Conservation (phyloP, 2,888 invertebrate genomes). For the Calameuta idolon region DNA sequence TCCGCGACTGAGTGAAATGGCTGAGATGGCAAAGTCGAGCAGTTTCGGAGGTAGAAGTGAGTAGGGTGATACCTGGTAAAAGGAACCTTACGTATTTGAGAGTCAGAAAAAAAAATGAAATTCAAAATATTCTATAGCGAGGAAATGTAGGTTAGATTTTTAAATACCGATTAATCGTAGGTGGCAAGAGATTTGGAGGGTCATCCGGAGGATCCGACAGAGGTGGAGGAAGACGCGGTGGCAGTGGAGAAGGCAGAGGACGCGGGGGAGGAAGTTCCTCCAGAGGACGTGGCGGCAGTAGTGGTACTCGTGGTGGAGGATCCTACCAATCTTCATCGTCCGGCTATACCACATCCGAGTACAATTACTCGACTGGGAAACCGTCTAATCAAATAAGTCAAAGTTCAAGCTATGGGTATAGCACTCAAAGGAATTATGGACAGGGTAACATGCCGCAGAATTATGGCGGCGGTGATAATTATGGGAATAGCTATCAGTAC, state of each 20-base stretch:
- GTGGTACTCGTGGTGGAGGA: slow-evolving; percentile 37
- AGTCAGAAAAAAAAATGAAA: neutral
- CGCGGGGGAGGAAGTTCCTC: slow-evolving; percentile 34
- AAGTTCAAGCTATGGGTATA: slow-evolving; percentile 49
- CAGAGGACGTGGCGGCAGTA: slow-evolving; percentile 38
- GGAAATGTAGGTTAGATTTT: neutral
- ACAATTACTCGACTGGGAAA: slow-evolving; percentile 43
- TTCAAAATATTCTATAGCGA: neutral
- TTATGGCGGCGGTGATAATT: slow-evolving; percentile 49
- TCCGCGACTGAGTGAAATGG: slow-evolving; percentile 86
- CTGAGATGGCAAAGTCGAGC: slow-evolving; percentile 59
- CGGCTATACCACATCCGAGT: slow-evolving; percentile 47
- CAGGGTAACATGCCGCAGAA: slow-evolving; percentile 41
- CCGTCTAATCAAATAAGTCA: slow-evolving; percentile 39
- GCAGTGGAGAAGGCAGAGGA: slow-evolving; percentile 27
- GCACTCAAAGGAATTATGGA: slow-evolving; percentile 45
- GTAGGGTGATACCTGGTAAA: neutral
- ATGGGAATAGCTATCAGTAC: slow-evolving; percentile 50
- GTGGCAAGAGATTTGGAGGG: slow-evolving; percentile 46
- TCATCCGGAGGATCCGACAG: slow-evolving; percentile 32
- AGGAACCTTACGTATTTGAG: neutral
- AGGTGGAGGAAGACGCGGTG: slow-evolving; percentile 24
- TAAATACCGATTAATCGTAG: slow-evolving; percentile 22
- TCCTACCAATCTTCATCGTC: slow-evolving; percentile 46
- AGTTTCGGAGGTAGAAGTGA: slow-evolving; percentile 54